phyloP scores from a whole-genome alignment of 2,888 invertebrate species.

The Tridacna gigas region DNA sequence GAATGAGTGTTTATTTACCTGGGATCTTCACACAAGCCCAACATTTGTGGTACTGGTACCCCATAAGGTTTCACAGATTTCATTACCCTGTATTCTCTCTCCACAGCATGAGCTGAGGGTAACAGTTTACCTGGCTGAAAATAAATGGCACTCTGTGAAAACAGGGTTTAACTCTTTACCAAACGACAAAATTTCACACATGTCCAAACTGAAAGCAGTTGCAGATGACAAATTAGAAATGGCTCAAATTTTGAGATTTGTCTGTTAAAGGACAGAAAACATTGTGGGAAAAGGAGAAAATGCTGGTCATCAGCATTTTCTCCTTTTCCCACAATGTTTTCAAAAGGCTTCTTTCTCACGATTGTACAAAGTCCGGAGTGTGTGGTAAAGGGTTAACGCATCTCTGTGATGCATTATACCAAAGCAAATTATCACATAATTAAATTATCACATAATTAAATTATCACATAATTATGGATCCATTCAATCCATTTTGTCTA shows the following conservation, averaged over 20 bases:
- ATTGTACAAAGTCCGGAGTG: no score
- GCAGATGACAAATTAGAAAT: no score
- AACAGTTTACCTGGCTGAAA: conserved; percentile 84
- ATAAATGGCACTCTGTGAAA: background rate
- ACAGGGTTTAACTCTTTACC: no score
- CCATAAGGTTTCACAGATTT: conserved; percentile 82
- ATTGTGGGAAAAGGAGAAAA: background rate
- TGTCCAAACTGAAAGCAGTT: no score
- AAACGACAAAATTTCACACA: no score
- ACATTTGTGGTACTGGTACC: conserved; percentile 84
- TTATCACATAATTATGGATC: no score
- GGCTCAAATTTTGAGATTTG: no score
- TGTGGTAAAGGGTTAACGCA: no score
- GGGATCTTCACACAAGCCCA: conserved; percentile 80
- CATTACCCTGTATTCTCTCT: conserved; percentile 85
- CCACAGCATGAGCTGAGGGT: conserved; percentile 85
- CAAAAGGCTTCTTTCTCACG: background rate
- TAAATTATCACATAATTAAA: no score
- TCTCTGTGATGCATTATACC: no score
- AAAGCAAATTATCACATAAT: no score
- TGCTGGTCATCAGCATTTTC: background rate
- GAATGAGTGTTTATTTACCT: conserved; percentile 69
- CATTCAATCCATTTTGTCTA: no score
- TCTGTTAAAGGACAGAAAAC: background rate
- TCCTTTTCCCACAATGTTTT: background rate